These are phyloP conservation scores for Pungitius pungitius DNA, from an alignment of 2,113 vertebrate genomes.

Conservation along the genomic window DNA sequence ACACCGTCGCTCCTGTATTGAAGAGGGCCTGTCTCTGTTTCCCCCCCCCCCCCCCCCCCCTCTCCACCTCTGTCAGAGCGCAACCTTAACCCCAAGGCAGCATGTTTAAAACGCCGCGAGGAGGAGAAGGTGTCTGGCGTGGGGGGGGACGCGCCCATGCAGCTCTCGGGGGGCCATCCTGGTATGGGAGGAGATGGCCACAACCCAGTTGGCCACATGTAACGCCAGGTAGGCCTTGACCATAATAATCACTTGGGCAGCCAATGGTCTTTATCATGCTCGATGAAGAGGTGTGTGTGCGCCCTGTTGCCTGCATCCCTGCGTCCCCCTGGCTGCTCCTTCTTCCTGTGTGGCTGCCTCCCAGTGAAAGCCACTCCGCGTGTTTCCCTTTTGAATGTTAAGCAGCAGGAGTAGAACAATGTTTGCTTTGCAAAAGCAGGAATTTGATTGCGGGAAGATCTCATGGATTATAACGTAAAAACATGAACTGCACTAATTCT, in stretches of 20 bases:
- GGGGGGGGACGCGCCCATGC: slow-evolving; percentile 92
- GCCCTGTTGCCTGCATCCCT: no score
- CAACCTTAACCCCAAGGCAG: slow-evolving; percentile 98
- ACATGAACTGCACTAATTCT: not conserved
- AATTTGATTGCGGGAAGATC: not conserved
- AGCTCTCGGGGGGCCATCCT: slow-evolving; percentile 90
- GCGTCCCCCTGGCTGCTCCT: no score
- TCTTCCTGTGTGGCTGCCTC: not conserved
- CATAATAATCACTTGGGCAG: no score
- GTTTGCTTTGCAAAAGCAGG: not conserved
- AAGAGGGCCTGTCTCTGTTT: slow-evolving; percentile 1
- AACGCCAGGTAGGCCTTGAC: slow-evolving; percentile 76
- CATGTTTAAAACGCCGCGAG: slow-evolving; percentile 97
- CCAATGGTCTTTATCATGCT: no score
- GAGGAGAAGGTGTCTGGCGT: slow-evolving; percentile 97
- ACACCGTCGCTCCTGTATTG: not conserved
- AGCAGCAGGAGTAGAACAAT: not conserved
- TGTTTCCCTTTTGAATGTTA: not conserved
- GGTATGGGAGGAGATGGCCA: slow-evolving; percentile 91
- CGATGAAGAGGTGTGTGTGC: no score
- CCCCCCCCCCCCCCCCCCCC: not conserved
- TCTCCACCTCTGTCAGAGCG: slow-evolving; percentile 78
- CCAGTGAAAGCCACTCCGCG: not conserved
- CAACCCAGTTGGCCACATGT: slow-evolving; percentile 96
- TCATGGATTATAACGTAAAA: not conserved